Percentiles rank a stretch among this genome's conserved stretches.
Evolutionary conservation across 2,113 vertebrate genomes (phyloP).

Genomic region (Peromyscus maniculatus): DNA sequence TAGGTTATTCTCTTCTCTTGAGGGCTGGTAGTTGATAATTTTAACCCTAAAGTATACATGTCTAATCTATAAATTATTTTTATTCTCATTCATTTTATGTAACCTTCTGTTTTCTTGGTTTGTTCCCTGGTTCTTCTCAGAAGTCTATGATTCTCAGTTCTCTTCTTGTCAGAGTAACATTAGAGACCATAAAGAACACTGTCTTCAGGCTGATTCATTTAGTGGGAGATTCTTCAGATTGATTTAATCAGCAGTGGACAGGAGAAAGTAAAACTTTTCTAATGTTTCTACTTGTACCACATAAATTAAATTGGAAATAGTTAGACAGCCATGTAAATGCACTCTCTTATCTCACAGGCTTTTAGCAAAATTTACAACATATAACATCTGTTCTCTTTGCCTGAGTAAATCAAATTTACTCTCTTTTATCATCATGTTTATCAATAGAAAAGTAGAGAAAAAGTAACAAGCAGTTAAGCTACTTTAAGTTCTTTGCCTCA

Average conservation of each 20-base stretch:
- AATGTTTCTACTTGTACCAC: constrained; percentile 70
- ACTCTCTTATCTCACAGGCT: constrained; percentile 68
- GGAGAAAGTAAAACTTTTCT: constrained; percentile 64
- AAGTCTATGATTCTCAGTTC: constrained; percentile 62
- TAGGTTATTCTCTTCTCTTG: constrained; percentile 21
- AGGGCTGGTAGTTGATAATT: constrained; percentile 54
- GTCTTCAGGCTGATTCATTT: constrained; percentile 70
- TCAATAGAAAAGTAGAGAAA: constrained; percentile 75
- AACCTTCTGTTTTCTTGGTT: constrained; percentile 62
- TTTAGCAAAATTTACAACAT: constrained; percentile 77
- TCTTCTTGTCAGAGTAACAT: constrained; percentile 66
- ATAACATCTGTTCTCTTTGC: constrained; percentile 74
- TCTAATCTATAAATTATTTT: constrained; percentile 70
- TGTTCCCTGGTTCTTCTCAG: constrained; percentile 62
- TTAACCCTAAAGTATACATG: constrained; percentile 48
- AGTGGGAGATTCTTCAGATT: constrained; percentile 20
- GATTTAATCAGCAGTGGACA: constrained; percentile 67
- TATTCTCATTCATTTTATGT: constrained; percentile 68
- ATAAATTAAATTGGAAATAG: constrained; percentile 74
- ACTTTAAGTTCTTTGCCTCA: constrained; percentile 66
- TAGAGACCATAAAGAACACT: constrained; percentile 65
- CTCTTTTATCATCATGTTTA: constrained; percentile 78
- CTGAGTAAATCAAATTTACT: constrained; percentile 74
- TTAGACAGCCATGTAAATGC: constrained; percentile 67
- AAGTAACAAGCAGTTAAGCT: constrained; percentile 77